Percentiles rank a stretch among this genome's conserved stretches.
phyloP scores from a whole-genome alignment of 2,113 vertebrate species.

The Sporophila hypoxantha region DNA sequence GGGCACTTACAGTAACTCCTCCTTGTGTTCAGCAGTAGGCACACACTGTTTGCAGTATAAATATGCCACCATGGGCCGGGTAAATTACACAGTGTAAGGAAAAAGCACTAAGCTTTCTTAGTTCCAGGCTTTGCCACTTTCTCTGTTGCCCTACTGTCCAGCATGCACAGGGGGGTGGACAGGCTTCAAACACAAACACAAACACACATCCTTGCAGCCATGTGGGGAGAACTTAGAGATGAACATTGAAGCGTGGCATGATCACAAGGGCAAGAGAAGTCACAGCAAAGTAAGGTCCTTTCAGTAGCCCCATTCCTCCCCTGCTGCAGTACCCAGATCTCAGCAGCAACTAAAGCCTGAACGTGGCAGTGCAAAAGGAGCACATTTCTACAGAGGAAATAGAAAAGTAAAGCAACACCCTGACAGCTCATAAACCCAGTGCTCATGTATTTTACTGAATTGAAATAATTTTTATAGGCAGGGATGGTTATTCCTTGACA shows the following conservation, averaged over 20 bases:
- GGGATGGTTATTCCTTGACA: background rate
- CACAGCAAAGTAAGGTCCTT: background rate
- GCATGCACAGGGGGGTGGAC: rapidly evolving
- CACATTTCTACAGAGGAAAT: background rate
- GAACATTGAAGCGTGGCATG: rapidly evolving
- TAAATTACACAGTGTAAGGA: background rate
- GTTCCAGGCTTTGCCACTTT: background rate
- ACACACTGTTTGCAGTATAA: background rate
- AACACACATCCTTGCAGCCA: background rate
- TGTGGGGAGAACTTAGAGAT: background rate
- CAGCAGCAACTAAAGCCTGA: background rate
- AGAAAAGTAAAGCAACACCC: background rate
- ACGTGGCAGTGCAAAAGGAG: background rate
- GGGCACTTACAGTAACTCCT: background rate
- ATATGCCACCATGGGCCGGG: background rate
- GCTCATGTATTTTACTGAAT: background rate
- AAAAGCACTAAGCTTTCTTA: background rate
- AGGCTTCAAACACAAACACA: background rate
- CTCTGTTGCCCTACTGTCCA: background rate
- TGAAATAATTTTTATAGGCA: background rate
- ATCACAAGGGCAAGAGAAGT: background rate
- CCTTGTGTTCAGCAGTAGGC: background rate
- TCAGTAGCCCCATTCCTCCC: background rate
- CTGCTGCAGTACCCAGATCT: background rate
- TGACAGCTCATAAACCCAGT: background rate